Percentiles rank a stretch among this genome's conserved stretches.
Evolutionary conservation across 2,797 vertebrate species (phyloP).

Genomic region (Cyprinella venusta): DNA sequence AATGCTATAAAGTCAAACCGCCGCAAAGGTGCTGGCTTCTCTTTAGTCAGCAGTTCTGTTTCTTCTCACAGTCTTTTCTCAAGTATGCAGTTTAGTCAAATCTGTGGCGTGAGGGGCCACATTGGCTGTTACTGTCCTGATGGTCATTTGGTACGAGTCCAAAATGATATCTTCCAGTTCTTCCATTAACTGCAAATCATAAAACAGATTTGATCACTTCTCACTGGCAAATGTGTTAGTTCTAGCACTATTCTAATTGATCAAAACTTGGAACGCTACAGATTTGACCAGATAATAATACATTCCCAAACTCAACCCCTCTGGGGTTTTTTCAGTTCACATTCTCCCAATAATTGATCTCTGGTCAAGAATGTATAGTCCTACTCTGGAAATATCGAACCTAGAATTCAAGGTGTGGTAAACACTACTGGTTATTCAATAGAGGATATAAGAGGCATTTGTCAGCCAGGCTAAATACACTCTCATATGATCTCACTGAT

Average conservation of each 20-base stretch:
- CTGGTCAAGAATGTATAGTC: slow-evolving; percentile 12
- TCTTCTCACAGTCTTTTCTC: slow-evolving; percentile 24
- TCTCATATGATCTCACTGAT: slow-evolving; percentile 15
- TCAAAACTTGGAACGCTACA: neutral
- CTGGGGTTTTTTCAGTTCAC: neutral
- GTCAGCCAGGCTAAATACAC: slow-evolving; percentile 13
- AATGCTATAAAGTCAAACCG: slow-evolving; percentile 49
- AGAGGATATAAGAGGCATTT: slow-evolving; percentile 9
- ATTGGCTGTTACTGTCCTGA: slow-evolving; percentile 37
- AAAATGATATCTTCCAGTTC: neutral
- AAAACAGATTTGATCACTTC: slow-evolving; percentile 10
- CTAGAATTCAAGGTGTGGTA: slow-evolving; percentile 50
- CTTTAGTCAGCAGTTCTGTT: slow-evolving; percentile 55
- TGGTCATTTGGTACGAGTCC: slow-evolving; percentile 18
- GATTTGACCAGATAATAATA: neutral
- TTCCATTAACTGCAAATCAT: slow-evolving; percentile 20
- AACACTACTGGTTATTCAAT: slow-evolving; percentile 45
- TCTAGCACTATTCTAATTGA: neutral
- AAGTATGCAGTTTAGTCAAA: slow-evolving; percentile 34
- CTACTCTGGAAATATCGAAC: slow-evolving; percentile 43
- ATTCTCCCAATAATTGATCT: neutral
- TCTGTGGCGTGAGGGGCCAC: slow-evolving; percentile 15
- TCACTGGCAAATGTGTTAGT: slow-evolving; percentile 4
- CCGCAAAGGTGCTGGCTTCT: slow-evolving; percentile 44
- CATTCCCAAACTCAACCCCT: neutral